Conservation (phyloP, 2,888 invertebrate species). For the Petrolisthes manimaculis region DNA sequence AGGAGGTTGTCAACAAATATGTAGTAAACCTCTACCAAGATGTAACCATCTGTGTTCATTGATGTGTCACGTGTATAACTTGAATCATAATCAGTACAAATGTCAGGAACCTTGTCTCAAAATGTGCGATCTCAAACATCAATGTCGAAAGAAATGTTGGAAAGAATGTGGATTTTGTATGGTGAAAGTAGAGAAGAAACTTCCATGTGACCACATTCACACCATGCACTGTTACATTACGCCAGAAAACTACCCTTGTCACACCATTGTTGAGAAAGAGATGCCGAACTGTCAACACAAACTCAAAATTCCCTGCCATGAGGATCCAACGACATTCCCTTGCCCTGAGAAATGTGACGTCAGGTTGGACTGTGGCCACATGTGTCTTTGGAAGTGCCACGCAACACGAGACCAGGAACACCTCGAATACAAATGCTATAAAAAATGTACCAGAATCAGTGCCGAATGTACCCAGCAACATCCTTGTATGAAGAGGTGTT, state of each 20-base stretch:
- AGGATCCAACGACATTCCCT: constrained; percentile 68
- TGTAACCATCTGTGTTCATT: constrained; percentile 57
- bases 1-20: constrained; percentile 55
- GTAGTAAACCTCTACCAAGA: constrained; percentile 29
- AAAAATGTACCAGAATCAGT: constrained; percentile 26
- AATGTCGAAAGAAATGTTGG: constrained; percentile 67
- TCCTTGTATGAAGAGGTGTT: constrained; percentile 71
- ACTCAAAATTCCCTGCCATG: constrained; percentile 69
- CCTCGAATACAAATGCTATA: constrained; percentile 68
- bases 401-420: constrained; percentile 76
- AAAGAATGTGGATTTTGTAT: constrained; percentile 67
- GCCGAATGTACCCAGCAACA: constrained; percentile 71
- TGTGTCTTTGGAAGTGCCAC: constrained; percentile 76
- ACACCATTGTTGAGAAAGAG: constrained; percentile 58
- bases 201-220: constrained; percentile 69
- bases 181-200: constrained; percentile 66
- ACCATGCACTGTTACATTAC: constrained; percentile 42
- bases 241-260: constrained; percentile 64
- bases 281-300: constrained; percentile 67
- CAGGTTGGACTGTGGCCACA: constrained; percentile 77
- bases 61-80: constrained; percentile 44
- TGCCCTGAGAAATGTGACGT: constrained; percentile 73
- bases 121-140: constrained; percentile 62
- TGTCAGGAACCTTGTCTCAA: constrained; percentile 69
- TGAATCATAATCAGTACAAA: constrained; percentile 68